A percentile compares a stretch with the other conserved stretches of the same genome.
phyloP scores from a whole-genome alignment of 2,888 invertebrate species.

The Lacanobia wlatinum region DNA sequence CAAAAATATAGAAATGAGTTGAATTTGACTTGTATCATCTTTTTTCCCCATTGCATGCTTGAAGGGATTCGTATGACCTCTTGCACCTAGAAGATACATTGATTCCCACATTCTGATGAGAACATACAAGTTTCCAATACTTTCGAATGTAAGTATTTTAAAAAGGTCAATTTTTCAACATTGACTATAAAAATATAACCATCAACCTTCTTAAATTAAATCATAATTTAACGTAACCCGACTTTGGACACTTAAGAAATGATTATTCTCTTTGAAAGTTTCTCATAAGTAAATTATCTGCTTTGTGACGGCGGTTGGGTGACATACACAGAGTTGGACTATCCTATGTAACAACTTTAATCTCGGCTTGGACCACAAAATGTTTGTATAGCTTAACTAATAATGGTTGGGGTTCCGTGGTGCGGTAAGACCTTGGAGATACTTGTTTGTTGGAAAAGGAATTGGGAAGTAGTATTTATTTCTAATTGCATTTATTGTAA shows the following conservation, averaged over 20 bases:
- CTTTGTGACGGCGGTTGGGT: constrained; percentile 63
- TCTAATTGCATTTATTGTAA: neutral
- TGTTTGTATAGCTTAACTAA: constrained; percentile 73
- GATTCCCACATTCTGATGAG: constrained; percentile 23
- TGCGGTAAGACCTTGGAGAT: neutral
- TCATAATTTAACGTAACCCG: constrained; percentile 67
- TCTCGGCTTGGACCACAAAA: constrained; percentile 71
- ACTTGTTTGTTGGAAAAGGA: neutral
- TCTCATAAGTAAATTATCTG: constrained; percentile 68
- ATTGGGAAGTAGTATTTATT: neutral
- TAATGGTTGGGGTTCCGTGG: constrained; percentile 67
- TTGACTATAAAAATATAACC: constrained; percentile 31
- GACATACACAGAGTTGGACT: constrained; percentile 59
- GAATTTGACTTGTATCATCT: neutral
- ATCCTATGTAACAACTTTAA: constrained; percentile 74
- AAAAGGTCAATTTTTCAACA: constrained; percentile 39
- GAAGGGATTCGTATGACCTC: neutral
- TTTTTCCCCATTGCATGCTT: neutral
- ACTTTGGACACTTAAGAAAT: constrained; percentile 55
- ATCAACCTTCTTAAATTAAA: constrained; percentile 60
- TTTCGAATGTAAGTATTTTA: neutral
- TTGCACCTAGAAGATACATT: no score
- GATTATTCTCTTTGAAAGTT: constrained; percentile 53
- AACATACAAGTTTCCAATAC: constrained; percentile 13
- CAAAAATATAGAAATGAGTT: neutral